Evolutionary conservation across 2,113 vertebrate species (phyloP), one percentile per base, ranked within the genome.

Genomic region (Lagopus leucura): DNA sequence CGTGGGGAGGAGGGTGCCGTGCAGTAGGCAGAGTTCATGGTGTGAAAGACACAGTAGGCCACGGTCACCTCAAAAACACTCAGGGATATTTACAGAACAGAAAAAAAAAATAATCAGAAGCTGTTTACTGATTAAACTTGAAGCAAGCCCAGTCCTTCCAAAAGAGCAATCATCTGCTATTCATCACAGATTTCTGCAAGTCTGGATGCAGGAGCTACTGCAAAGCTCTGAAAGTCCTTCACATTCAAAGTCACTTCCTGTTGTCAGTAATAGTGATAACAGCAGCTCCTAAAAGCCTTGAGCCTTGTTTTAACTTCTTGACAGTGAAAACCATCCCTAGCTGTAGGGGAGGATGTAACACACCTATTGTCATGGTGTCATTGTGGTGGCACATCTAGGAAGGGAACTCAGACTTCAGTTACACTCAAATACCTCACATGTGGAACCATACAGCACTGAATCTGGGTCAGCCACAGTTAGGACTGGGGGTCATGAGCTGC

Each of bases 91-190:
- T 95, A 95, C 92, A 92, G 94, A 95, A 36, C 47, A 67, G 90
- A 36, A 76, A 90, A 54, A 54, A 52, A 28, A 84, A 94, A 80
- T 52, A 52, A 84, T 91, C 95, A 96, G 88, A 58, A 88, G 94
- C 94, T 97, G 96, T 96, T 97, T 95, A 93, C 93, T 96, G 94
- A 97, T 97, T 97, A 97, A 96, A 96, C 65, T 91, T 72, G 92
- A 96, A 95, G 95, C 90, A 90, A 94, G 76, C 95, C 86, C 94
- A 95, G 90, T 21, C 80, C 93, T 93, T 97, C 95, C 95, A 95
- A 93, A 95, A 95, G 88, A 95, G 90, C 86, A 96, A 97, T 96
- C 95, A 97, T 96, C 93, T 88, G 90, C 95, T 96, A 97, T 97
- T 97, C 95, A 95, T 97, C 88, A 95, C 82, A n/a, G 83, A 93